Evolutionary conservation across 2,113 vertebrate species (phyloP), one percentile per base, ranked within the genome.

Genomic region (Tyrannus savana): DNA sequence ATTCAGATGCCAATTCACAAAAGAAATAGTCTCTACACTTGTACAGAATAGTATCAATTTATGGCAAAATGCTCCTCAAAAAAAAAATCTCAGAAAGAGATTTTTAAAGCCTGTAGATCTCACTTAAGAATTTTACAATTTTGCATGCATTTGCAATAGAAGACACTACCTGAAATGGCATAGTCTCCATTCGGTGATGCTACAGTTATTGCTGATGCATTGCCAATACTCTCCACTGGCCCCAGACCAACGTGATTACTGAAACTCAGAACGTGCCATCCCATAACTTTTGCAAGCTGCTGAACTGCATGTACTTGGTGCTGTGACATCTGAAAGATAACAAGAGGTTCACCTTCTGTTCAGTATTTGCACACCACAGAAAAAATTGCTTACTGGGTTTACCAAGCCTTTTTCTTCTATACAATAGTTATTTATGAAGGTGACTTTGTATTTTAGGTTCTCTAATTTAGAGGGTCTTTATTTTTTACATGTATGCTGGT

Each of bases 221-320:
- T 99, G 62, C 99, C 99, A 28, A 99, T 99, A 82, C 99, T 99
- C 98, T 99, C 99, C 53, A 99, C 98, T 0, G 99, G 98, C 3
- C 99, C 99, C 37, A 99, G 98, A 6, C 99, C 99, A 15, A 99
- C 99, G 0, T 99, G 99, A 76, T 99, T 99, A 88, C 99, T 99
- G 97, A 99, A 99, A 97, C 99, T 99, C 42, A 99, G 98, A 19
- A 99, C 99, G 0, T 99, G 99, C 99, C 99, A 99, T 63, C 99
- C 99, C 99, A 99, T 99, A 17, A 99, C 99, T 96, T 99, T 99
- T 9, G 99, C 99, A 68, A 99, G 97, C 97, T 99, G 99, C 97
- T 99, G 99, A 49, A 99, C 99, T 0, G 99, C 99, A 12, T 99
- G 99, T 4, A 99, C 98, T 97, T 99, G 99, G 90, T 99, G 99